Percentiles rank a stretch among this genome's conserved stretches.
Conservation (phyloP, 2,113 vertebrate genomes). For the Chionodraco myersi region DNA sequence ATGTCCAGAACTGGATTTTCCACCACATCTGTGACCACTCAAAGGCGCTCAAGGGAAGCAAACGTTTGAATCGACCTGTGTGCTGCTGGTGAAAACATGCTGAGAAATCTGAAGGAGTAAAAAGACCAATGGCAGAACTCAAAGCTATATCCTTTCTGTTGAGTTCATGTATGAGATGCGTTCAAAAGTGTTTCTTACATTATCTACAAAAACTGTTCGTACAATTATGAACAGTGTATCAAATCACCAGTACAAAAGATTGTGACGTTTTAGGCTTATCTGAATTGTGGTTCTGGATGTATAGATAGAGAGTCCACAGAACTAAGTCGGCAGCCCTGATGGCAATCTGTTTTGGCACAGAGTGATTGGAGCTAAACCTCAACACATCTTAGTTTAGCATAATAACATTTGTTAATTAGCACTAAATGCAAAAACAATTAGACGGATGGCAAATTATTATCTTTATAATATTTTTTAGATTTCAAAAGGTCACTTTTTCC, state of each 20-base stretch:
- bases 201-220: too few species aligned
- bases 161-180: not conserved
- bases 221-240: not conserved
- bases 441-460: not conserved
- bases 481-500: not conserved
- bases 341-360: not conserved
- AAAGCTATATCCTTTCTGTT: not conserved
- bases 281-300: not conserved
- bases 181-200: too few species aligned
- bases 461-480: not conserved
- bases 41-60: not conserved
- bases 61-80: constrained; percentile 8
- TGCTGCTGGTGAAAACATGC: constrained; percentile 8
- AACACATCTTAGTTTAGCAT: not conserved
- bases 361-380: not conserved
- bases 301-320: not conserved
- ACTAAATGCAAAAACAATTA: not conserved
- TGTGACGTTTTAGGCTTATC: not conserved
- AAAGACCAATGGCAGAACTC: not conserved
- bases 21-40: constrained; percentile 19
- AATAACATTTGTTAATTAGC: not conserved
- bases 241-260: not conserved
- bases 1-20: constrained; percentile 23
- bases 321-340: not conserved
- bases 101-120: constrained; percentile 8